Percentiles rank a stretch among this genome's conserved stretches.
These are phyloP conservation scores for Lucifuga dentata DNA, from an alignment of 2,113 vertebrate species.

Conservation along the genomic window DNA sequence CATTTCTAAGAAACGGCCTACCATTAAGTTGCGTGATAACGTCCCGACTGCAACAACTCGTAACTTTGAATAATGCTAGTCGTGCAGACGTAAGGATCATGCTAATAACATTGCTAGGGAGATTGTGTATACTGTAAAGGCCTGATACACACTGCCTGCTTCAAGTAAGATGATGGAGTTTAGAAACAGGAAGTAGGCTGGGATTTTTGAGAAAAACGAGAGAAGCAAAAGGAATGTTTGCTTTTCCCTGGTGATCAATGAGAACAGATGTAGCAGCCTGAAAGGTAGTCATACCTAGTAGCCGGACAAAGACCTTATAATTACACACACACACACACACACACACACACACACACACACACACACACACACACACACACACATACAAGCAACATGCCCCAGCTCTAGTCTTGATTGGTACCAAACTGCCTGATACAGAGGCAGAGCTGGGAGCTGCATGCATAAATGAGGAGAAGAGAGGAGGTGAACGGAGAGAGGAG, in stretches of 20 bases:
- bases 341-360: not conserved
- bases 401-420: constrained; percentile 32
- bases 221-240: not conserved
- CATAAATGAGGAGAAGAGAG: constrained; percentile 52
- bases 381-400: not conserved
- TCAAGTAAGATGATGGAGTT: constrained; percentile 38
- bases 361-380: too few species aligned
- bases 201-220: constrained; percentile 1
- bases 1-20: not conserved
- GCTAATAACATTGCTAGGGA: constrained; percentile 36
- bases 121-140: constrained; percentile 16
- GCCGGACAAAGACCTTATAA: constrained; percentile 15
- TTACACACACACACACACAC: not conserved
- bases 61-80: constrained; percentile 18
- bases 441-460: constrained; percentile 29
- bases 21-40: constrained; percentile 7
- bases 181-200: constrained; percentile 14
- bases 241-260: constrained; percentile 9
- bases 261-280: constrained; percentile 24
- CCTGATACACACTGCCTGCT: constrained; percentile 17
- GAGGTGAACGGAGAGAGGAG: constrained; percentile 6
- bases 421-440: not conserved
- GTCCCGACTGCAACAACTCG: not conserved
- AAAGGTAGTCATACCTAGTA: too few species aligned
- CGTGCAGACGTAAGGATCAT: constrained; percentile 27